Evolutionary conservation across 2,888 invertebrate species (phyloP).

Genomic region (Ophioninae sp.): DNA sequence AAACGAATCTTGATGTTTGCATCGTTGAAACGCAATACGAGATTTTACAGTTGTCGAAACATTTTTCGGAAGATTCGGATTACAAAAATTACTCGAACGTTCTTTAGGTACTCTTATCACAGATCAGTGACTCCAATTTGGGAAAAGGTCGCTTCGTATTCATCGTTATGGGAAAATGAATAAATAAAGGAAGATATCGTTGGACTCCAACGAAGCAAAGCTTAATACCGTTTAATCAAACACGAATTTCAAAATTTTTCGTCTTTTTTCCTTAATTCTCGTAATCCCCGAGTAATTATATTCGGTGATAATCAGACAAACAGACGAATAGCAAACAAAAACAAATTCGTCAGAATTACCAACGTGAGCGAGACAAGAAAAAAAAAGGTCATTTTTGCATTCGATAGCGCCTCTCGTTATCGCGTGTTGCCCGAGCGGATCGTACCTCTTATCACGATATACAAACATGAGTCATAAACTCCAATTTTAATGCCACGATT

Average conservation of each 20-base stretch:
- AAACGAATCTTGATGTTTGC: no score
- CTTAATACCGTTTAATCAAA: neutral
- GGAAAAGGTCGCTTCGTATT: no score
- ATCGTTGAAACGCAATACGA: no score
- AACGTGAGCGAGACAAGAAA: neutral
- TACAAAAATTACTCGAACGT: no score
- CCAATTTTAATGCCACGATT: neutral
- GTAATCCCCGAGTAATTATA: neutral
- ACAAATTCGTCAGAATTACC: neutral
- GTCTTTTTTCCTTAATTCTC: neutral
- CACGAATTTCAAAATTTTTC: neutral
- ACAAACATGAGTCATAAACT: constrained; percentile 20
- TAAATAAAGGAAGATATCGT: no score
- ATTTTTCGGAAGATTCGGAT: no score
- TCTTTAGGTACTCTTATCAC: no score
- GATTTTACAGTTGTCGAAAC: no score
- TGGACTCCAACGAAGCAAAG: no score
- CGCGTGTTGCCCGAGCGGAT: neutral
- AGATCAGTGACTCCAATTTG: no score
- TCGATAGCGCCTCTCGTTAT: constrained; percentile 1
- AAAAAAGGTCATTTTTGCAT: neutral
- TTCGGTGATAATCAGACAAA: neutral
- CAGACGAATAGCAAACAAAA: neutral
- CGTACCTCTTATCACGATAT: neutral
- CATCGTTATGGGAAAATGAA: no score